Conservation (phyloP, 2,113 vertebrate species). For the Solenodon paradoxus region DNA sequence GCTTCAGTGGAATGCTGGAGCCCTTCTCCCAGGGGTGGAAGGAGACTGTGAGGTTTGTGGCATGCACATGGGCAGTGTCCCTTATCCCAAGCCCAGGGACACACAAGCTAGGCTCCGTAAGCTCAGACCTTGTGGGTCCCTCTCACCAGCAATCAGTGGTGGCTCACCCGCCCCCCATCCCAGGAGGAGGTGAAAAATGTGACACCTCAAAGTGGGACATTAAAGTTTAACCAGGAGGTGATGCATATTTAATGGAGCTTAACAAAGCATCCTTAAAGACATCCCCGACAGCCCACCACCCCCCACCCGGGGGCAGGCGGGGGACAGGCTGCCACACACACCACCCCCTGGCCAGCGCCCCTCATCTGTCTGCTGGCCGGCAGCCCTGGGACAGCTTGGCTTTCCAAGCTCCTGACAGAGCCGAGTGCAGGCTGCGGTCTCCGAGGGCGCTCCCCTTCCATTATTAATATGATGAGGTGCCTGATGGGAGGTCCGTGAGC, state of each 20-base stretch:
- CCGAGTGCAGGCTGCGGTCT: conserved; percentile 63
- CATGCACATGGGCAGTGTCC: fast-evolving
- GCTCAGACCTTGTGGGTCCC: not conserved
- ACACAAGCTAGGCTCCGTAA: not conserved
- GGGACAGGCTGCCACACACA: not conserved
- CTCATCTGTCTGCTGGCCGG: conserved; percentile 73
- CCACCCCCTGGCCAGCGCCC: not conserved
- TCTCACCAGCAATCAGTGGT: not conserved
- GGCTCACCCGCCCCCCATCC: not conserved
- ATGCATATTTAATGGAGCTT: conserved; percentile 74
- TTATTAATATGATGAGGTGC: conserved; percentile 80
- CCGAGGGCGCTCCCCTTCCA: conserved; percentile 76
- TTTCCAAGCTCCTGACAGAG: conserved; percentile 64
- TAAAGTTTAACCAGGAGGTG: conserved; percentile 66
- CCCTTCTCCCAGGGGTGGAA: fast-evolving
- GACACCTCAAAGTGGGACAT: conserved; percentile 65
- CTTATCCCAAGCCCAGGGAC: not conserved
- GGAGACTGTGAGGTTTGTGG: fast-evolving
- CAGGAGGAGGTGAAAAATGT: conserved; percentile 60
- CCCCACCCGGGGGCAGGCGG: not conserved
- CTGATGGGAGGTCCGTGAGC: conserved; percentile 60
- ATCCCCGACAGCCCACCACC: conserved; percentile 35
- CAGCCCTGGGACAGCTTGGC: conserved; percentile 70
- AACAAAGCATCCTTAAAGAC: conserved; percentile 69
- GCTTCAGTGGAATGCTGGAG: fast-evolving